phyloP scores from a whole-genome alignment of 2,888 invertebrate species.

The Lochmaea crataegi region DNA sequence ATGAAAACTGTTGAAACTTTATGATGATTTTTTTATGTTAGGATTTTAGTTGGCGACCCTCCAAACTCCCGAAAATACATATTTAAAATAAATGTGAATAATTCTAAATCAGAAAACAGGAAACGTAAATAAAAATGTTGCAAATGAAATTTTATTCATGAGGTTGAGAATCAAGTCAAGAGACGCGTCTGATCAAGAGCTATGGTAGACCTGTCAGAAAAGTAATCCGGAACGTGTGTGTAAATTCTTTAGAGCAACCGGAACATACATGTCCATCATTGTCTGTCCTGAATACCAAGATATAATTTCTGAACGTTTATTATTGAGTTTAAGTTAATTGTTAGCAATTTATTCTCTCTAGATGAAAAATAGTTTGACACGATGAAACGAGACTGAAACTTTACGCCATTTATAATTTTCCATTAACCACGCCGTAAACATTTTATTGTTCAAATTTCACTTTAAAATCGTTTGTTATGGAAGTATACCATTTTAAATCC shows the following conservation, averaged over 20 bases:
- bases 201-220: constrained; percentile 15
- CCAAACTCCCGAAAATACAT: background rate
- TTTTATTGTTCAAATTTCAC: background rate
- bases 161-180: background rate
- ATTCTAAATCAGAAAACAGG: background rate
- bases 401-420: background rate
- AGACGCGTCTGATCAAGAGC: background rate
- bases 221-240: constrained; percentile 18
- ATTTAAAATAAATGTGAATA: background rate
- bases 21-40: too few species aligned
- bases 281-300: background rate
- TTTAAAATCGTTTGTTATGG: too few species aligned
- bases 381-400: background rate
- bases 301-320: constrained; percentile 13
- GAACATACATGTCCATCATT: constrained; percentile 24
- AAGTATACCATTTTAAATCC: too few species aligned
- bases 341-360: background rate
- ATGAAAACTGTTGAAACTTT: too few species aligned
- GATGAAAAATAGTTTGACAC: constrained; percentile 11
- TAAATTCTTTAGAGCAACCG: constrained; percentile 19
- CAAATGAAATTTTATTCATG: background rate
- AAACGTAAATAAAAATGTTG: background rate
- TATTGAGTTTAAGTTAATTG: constrained; percentile 11
- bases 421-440: too few species aligned
- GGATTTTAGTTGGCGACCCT: too few species aligned